These are phyloP conservation scores for Acestrorhynchus altus DNA, from an alignment of 2,797 vertebrate species.

Conservation along the genomic window DNA sequence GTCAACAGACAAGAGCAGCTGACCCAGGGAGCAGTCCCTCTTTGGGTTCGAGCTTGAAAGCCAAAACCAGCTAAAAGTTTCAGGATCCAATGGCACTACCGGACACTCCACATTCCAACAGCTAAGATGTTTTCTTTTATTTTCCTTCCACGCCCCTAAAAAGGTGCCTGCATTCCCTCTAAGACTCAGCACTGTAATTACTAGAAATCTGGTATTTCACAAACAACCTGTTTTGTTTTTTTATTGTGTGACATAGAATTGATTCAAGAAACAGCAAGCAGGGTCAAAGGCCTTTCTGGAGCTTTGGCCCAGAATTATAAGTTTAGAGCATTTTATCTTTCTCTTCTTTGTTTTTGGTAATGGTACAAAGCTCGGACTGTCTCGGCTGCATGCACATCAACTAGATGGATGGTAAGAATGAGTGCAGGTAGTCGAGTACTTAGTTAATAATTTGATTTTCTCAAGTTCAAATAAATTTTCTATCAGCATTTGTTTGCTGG, in stretches of 20 bases:
- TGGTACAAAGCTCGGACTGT: too few relatives aligned
- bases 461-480: too few relatives aligned
- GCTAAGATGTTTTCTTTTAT: slow-evolving; percentile 9
- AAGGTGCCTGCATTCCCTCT: slow-evolving; percentile 19
- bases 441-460: too few relatives aligned
- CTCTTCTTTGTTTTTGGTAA: background rate
- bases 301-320: background rate
- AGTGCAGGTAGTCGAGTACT: too few relatives aligned
- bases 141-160: slow-evolving; percentile 18
- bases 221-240: slow-evolving; percentile 4
- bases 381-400: too few relatives aligned
- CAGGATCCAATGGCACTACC: slow-evolving; percentile 21
- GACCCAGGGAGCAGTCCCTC: slow-evolving; percentile 17
- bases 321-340: background rate
- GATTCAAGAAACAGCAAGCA: background rate
- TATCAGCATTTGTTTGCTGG: too few relatives aligned
- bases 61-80: slow-evolving; percentile 35
- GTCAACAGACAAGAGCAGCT: slow-evolving; percentile 43
- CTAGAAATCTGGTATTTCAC: background rate
- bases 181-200: slow-evolving; percentile 26
- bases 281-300: background rate
- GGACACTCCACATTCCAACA: slow-evolving; percentile 50
- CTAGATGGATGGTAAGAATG: too few relatives aligned
- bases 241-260: background rate
- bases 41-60: slow-evolving; percentile 26